These are phyloP conservation scores for Pollenia amentaria DNA, from an alignment of 2,888 invertebrate species.

Conservation along the genomic window DNA sequence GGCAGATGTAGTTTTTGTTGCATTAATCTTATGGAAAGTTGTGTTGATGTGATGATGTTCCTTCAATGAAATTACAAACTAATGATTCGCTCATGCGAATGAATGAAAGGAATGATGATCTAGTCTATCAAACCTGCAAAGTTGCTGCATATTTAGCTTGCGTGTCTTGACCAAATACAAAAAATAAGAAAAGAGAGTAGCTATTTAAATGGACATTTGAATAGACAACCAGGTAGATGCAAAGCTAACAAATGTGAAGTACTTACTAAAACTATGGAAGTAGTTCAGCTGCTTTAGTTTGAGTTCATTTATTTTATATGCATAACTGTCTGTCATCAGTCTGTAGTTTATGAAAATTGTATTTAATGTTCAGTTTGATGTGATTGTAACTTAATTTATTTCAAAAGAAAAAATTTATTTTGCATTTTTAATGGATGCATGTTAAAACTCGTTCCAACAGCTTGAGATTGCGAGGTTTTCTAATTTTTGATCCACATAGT, in stretches of 20 bases:
- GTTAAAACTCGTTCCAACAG: slow-evolving; percentile 17
- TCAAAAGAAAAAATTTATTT: slow-evolving; percentile 3
- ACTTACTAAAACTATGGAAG: neutral
- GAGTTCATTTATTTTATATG: slow-evolving; percentile 71
- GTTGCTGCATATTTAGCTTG: slow-evolving; percentile 33
- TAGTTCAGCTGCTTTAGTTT: slow-evolving; percentile 39
- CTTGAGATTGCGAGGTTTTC: neutral
- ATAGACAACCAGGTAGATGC: slow-evolving; percentile 55
- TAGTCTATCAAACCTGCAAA: neutral
- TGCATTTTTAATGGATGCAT: slow-evolving; percentile 17
- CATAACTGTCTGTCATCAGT: slow-evolving; percentile 71
- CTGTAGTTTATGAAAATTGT: slow-evolving; percentile 48
- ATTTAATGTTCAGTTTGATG: slow-evolving; percentile 31
- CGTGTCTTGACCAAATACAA: slow-evolving; percentile 53
- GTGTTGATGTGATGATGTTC: slow-evolving; percentile 21
- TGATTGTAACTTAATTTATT: slow-evolving; percentile 68
- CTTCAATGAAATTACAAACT: slow-evolving; percentile 25
- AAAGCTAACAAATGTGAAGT: slow-evolving; percentile 10
- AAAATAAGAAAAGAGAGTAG: slow-evolving; percentile 35
- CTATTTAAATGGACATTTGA: slow-evolving; percentile 69
- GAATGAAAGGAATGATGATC: slow-evolving; percentile 57
- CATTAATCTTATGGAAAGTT: slow-evolving; percentile 42
- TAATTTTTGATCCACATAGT: neutral
- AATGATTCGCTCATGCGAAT: slow-evolving; percentile 8
- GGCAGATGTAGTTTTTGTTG: slow-evolving; percentile 3